phyloP scores from a whole-genome alignment of 2,797 vertebrate genomes.

The Alectoris magna region DNA sequence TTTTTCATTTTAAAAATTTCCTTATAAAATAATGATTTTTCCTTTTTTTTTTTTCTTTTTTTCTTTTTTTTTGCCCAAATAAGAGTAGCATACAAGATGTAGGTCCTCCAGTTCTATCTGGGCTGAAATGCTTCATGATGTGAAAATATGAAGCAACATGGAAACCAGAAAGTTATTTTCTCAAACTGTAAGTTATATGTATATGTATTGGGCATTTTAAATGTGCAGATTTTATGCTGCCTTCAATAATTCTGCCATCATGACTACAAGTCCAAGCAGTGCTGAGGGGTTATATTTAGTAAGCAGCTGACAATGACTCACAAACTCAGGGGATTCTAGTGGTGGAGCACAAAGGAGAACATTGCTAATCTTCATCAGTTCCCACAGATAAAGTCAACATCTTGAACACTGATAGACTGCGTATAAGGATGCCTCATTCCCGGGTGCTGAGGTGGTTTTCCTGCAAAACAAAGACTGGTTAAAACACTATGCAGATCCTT shows the following conservation, averaged over 20 bases:
- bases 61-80: not conserved
- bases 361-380: slow-evolving; percentile 40
- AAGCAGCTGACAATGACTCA: slow-evolving; percentile 47
- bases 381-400: slow-evolving; percentile 49
- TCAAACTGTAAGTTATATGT: not conserved
- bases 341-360: slow-evolving; percentile 40
- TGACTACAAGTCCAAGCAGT: not conserved
- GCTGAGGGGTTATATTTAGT: slow-evolving; percentile 20
- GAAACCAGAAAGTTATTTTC: not conserved
- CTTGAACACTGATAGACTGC: not conserved
- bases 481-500: slow-evolving; percentile 81
- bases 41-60: not conserved
- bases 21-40: not conserved
- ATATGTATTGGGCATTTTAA: not conserved
- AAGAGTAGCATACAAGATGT: not conserved
- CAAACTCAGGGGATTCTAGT: slow-evolving; percentile 7
- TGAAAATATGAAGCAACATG: not conserved
- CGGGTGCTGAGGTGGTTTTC: slow-evolving; percentile 60
- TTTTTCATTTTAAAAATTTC: not conserved
- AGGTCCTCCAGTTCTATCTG: not conserved
- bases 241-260: not conserved
- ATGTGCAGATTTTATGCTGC: not conserved
- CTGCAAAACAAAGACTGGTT: slow-evolving; percentile 75
- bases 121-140: not conserved
- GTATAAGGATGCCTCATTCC: slow-evolving; percentile 32